Evolutionary conservation across 2,113 vertebrate species (phyloP).

Genomic region (Microcebus lehilahytsara): DNA sequence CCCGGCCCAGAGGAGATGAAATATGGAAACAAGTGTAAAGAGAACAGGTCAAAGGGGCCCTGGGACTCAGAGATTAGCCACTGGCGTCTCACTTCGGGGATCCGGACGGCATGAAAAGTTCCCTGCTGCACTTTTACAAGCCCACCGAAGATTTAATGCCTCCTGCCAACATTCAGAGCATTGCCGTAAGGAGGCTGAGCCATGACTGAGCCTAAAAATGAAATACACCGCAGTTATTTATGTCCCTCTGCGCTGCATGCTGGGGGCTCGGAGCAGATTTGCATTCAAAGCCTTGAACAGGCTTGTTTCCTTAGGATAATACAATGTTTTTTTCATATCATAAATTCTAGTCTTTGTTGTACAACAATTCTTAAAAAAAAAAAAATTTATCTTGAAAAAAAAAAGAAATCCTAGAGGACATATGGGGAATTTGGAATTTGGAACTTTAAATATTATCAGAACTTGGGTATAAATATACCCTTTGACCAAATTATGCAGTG

Average conservation of each 20-base stretch:
- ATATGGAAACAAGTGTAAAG: conserved; percentile 2
- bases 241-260: background rate
- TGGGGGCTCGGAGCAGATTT: background rate
- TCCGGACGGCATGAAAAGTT: background rate
- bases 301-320: conserved; percentile 51
- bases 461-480: background rate
- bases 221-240: background rate
- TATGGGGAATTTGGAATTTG: background rate
- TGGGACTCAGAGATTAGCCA: background rate
- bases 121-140: conserved; percentile 16
- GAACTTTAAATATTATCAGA: background rate
- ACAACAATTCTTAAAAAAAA: conserved; percentile 32
- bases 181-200: background rate
- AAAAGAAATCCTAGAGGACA: background rate
- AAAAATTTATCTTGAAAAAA: conserved; percentile 34
- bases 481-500: background rate
- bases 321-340: background rate
- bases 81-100: background rate
- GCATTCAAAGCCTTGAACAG: conserved; percentile 24
- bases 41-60: background rate
- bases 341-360: conserved; percentile 30
- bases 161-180: background rate
- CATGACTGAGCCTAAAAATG: background rate
- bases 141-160: conserved; percentile 47
- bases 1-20: conserved; percentile 39